Conservation (phyloP, 2,797 vertebrate species). For the Phataginus tricuspis region DNA sequence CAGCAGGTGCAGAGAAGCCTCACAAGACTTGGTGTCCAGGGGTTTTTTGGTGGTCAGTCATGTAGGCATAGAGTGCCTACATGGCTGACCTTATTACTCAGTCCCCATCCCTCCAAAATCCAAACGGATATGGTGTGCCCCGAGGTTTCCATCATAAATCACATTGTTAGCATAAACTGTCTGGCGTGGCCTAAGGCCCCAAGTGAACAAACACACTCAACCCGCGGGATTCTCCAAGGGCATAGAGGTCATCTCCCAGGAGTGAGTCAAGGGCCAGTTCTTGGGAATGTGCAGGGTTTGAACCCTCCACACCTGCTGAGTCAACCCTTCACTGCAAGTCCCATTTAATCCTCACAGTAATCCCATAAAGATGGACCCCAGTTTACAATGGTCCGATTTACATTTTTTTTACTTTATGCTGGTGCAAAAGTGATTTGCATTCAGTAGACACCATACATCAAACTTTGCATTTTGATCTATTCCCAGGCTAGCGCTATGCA, state of each 20-base stretch:
- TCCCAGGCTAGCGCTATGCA: not conserved
- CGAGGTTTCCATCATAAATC: not conserved
- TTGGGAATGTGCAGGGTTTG: not conserved
- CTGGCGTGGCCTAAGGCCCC: not conserved
- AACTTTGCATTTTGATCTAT: not conserved
- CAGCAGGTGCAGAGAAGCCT: not conserved
- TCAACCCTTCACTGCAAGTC: not conserved
- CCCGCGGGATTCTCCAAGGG: not conserved
- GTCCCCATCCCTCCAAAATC: not conserved
- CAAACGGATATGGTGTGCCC: not conserved
- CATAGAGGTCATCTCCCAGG: not conserved
- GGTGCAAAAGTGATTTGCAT: not conserved
- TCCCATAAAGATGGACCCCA: not conserved
- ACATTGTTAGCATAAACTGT: not conserved
- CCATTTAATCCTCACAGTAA: not conserved
- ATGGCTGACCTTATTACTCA: not conserved
- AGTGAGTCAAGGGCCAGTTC: not conserved
- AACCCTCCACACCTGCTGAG: not conserved
- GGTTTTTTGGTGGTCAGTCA: not conserved
- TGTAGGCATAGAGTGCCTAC: fast-evolving
- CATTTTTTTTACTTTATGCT: not conserved
- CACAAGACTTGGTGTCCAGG: not conserved
- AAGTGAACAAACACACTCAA: not conserved
- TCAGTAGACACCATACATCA: not conserved
- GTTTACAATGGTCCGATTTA: not conserved